Percentiles rank a stretch among this genome's conserved stretches.
Evolutionary conservation across 2,888 invertebrate genomes (phyloP).

Genomic region (Cantharis rufa): DNA sequence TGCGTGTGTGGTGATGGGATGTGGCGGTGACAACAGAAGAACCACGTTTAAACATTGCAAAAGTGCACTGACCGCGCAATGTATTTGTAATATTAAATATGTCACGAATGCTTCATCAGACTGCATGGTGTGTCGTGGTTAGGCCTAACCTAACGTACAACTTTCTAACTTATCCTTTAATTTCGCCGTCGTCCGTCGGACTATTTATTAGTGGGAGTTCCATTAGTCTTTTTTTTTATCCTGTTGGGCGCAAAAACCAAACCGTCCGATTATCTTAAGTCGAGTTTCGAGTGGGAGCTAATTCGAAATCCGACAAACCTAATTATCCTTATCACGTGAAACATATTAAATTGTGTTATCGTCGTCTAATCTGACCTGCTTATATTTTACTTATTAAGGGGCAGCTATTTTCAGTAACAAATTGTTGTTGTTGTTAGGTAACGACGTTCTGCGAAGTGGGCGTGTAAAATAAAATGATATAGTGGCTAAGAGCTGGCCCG

Average conservation of each 20-base stretch:
- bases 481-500: slow-evolving; percentile 49
- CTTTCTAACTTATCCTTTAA: not conserved
- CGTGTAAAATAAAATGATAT: slow-evolving; percentile 52
- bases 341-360: not conserved
- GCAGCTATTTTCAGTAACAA: slow-evolving; percentile 54
- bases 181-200: not conserved
- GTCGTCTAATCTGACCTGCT: slow-evolving; percentile 3
- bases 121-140: slow-evolving; percentile 21
- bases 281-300: not conserved
- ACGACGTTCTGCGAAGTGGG: slow-evolving; percentile 55
- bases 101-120: slow-evolving; percentile 26
- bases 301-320: not conserved
- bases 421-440: slow-evolving; percentile 57
- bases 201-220: not conserved
- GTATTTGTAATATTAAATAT: slow-evolving; percentile 30
- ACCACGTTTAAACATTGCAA: slow-evolving; percentile 33
- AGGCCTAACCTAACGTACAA: slow-evolving; percentile 18
- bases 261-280: not conserved
- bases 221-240: not conserved
- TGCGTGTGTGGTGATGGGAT: slow-evolving; percentile 29
- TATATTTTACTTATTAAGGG: slow-evolving; percentile 52
- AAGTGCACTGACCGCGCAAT: slow-evolving; percentile 34
- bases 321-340: not conserved
- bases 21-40: slow-evolving; percentile 34
- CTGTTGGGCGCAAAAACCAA: not conserved